phyloP scores from a whole-genome alignment of 2,888 invertebrate genomes.

The Brachyopa scutellaris region DNA sequence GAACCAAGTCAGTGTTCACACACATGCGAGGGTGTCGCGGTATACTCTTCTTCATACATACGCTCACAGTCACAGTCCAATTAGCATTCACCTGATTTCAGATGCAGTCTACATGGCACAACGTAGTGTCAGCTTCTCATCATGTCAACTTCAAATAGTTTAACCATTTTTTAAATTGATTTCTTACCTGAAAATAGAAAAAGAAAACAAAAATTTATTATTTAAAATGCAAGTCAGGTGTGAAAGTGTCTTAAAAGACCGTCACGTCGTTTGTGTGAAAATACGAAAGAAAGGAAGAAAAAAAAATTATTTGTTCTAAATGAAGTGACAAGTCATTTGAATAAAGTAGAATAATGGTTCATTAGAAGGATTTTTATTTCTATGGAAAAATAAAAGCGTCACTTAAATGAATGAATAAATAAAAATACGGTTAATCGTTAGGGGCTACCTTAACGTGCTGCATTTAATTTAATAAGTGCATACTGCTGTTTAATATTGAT shows the following conservation, averaged over 20 bases:
- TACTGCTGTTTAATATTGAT: neutral
- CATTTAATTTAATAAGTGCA: slow-evolving; percentile 7
- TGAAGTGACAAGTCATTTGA: slow-evolving; percentile 61
- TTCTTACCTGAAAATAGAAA: slow-evolving; percentile 63
- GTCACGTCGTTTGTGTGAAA: neutral
- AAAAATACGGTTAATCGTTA: slow-evolving; percentile 28
- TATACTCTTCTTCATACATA: slow-evolving; percentile 1
- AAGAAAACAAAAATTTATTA: neutral
- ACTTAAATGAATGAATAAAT: slow-evolving; percentile 7
- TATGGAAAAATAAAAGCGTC: slow-evolving; percentile 13
- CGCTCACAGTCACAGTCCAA: slow-evolving; percentile 18
- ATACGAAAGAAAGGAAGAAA: neutral
- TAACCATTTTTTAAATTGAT: slow-evolving; percentile 48
- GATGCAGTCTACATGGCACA: slow-evolving; percentile 38
- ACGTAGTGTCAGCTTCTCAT: slow-evolving; percentile 39
- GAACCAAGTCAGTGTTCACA: slow-evolving; percentile 26
- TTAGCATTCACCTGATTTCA: slow-evolving; percentile 48
- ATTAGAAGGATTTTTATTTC: slow-evolving; percentile 46
- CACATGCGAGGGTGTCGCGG: slow-evolving; percentile 21
- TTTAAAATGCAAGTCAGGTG: slow-evolving; percentile 60
- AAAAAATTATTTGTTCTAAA: slow-evolving; percentile 35
- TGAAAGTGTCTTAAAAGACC: neutral
- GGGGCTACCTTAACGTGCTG: slow-evolving; percentile 3
- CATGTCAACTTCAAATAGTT: slow-evolving; percentile 11
- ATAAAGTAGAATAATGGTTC: slow-evolving; percentile 51